These are phyloP conservation scores for Galeruca laticollis DNA, from an alignment of 2,888 invertebrate species.

Conservation along the genomic window DNA sequence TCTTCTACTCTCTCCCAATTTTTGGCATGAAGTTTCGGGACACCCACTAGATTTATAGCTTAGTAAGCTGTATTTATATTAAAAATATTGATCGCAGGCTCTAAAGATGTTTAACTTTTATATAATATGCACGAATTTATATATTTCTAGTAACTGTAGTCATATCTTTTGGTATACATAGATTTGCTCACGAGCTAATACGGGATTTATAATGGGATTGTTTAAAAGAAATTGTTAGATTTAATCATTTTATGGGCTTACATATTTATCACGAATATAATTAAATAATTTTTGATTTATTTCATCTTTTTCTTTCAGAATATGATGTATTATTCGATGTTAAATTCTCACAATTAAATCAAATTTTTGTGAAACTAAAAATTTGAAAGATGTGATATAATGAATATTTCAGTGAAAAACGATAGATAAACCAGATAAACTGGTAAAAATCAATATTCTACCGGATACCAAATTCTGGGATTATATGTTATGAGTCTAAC, in stretches of 20 bases:
- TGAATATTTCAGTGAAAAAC: not conserved
- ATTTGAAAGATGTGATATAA: too few species aligned
- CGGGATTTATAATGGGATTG: slow-evolving; percentile 11
- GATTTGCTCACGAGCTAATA: slow-evolving; percentile 34
- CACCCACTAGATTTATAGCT: too few species aligned
- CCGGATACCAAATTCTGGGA: not conserved
- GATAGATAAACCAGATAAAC: not conserved
- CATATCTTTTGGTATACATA: slow-evolving; percentile 1
- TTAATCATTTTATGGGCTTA: slow-evolving; percentile 34
- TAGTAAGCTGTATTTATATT: not conserved
- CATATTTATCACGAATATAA: slow-evolving; percentile 34
- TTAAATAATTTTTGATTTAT: slow-evolving; percentile 1
- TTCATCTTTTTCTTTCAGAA: not conserved
- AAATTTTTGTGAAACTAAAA: too few species aligned
- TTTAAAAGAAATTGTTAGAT: slow-evolving; percentile 26
- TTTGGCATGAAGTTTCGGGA: too few species aligned
- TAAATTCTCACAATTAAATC: not conserved
- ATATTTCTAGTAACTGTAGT: not conserved
- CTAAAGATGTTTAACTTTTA: slow-evolving; percentile 6
- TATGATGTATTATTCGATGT: too few species aligned
- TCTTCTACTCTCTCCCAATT: too few species aligned
- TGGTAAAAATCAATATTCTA: not conserved
- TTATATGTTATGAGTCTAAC: too few species aligned
- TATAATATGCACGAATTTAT: slow-evolving; percentile 4
- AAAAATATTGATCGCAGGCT: not conserved